These are phyloP conservation scores for Verasper variegatus DNA, from an alignment of 2,113 vertebrate genomes.

Conservation along the genomic window DNA sequence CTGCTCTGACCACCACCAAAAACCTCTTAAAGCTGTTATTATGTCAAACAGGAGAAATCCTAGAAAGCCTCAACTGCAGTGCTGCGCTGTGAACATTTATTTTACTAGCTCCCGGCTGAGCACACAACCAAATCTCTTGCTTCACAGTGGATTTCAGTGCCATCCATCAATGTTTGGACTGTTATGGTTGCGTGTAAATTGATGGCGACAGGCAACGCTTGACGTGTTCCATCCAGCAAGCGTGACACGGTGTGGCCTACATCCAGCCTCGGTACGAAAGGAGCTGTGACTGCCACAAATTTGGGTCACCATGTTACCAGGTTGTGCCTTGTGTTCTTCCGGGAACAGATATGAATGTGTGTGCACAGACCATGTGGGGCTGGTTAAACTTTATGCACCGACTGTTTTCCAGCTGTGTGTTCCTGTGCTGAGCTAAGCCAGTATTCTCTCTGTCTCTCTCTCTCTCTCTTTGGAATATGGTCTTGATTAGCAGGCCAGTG, in stretches of 20 bases:
- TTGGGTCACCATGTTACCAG: constrained; percentile 56
- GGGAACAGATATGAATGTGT: constrained; percentile 20
- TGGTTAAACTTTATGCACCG: constrained; percentile 34
- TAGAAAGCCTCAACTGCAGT: constrained; percentile 41
- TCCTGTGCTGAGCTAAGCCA: constrained; percentile 46
- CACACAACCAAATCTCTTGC: constrained; percentile 54
- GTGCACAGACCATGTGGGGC: constrained; percentile 23
- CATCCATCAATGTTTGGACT: constrained; percentile 52
- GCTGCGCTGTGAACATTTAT: constrained; percentile 33
- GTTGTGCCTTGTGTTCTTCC: constrained; percentile 20
- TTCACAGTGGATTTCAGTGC: constrained; percentile 47
- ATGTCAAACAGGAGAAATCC: constrained; percentile 52
- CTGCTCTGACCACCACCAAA: constrained; percentile 38
- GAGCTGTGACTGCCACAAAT: constrained; percentile 21
- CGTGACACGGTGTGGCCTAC: constrained; percentile 48
- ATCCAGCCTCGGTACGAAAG: constrained; percentile 15
- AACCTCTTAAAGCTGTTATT: constrained; percentile 48
- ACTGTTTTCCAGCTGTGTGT: constrained; percentile 56
- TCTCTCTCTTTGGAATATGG: constrained; percentile 32
- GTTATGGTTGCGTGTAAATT: constrained; percentile 27
- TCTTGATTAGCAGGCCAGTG: constrained; percentile 57
- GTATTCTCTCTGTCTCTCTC: constrained; percentile 8
- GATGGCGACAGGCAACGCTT: constrained; percentile 13
- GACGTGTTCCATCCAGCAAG: constrained; percentile 37
- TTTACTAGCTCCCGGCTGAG: constrained; percentile 46